Base-by-base conservation (phyloP, 2,888 invertebrate genomes). In the Eilema sororculum region DNA sequence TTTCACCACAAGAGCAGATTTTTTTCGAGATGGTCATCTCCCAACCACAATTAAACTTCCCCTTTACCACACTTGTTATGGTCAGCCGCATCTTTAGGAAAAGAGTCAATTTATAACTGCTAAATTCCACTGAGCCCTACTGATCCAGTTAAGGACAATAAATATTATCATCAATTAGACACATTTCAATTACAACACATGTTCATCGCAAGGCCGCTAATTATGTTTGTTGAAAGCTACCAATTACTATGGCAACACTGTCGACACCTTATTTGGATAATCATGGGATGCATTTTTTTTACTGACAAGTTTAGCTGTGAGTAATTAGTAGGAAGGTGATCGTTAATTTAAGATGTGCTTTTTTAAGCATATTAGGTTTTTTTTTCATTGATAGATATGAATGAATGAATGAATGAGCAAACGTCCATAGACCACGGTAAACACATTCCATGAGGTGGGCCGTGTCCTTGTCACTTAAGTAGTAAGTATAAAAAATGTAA, bases 101-200 rank as follows among this genome's bases (percentile, higher is more conserved):
- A 33, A 9, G 9, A 9, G 22, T 25, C 5, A 58, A 58, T 65
- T 57, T 16, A 65, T 30, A 58, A 65, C 37, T 58, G 20, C 37
- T 25, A 65, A 58, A 57, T 58, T 37, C 65, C 65, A 22, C 22
- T 30, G 30, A 65, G 33, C 56, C 56, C 61, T 30, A 62, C 52
- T 60, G 52, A 61, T 65, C 69, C 65, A 69, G 13, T 65, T 61
- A 16, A 24, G 2, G 56, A 68, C 72, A 73, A 74, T 74, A 72
- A 79, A 71, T 72, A 66, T 77, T 71, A 73, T 67, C 65, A 69
- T 33, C 79, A 82, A 78, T 86, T 82, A 81, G 75, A 80, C 86
- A 82, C 81, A 77, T 81, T 76, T 74, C 76, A 83, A 83, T 84
- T 81, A 79, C 67, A 72, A 69, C 61, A 73, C 74, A 71, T 59